Base-by-base conservation (phyloP, 2,888 invertebrate genomes). In the Oasisia sp. region DNA sequence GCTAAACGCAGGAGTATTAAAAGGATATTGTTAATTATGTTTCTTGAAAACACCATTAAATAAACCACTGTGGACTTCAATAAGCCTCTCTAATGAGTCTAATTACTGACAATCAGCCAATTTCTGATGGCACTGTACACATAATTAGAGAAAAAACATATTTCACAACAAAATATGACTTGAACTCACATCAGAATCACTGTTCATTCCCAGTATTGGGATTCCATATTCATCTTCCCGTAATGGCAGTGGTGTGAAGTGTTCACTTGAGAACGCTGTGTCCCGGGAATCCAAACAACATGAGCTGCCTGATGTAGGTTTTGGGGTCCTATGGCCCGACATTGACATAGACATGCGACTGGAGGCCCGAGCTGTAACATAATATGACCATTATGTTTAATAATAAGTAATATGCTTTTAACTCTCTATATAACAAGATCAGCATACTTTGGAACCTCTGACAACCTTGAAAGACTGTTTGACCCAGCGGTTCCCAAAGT, bases 211-310 rank as follows among this genome's bases (percentile, higher is more conserved):
- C 45, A 95, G 93, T 50, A 95, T 93, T 0, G 95, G 95, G 56
- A 96, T 95, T 9, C 96, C 96, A 94, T 95, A 95, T 91, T 95
- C 95, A 91, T 96, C 96, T 93, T 94, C 92, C 14, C 91, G 38
- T 4, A 91, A 91, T 27, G 93, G 93, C 27, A 32, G 90, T n/a
- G 93, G 92, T 4, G 92, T 89, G 91, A 89, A 74, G 44, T 91
- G 50, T 32, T 91, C 91, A 50, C 91, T 56, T 45, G 91, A 91
- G 56, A 91, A 91, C 0, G 91, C 91, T 38, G 91, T 50, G 32
- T 91, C 91, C 32, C 91, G 91, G 27, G 74, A 74, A 27, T 74
- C 74, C 74, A 74, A 74, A 74, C 74, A 27, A 74, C 27, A 74
- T 7, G 74, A 74, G 27, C 74, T 27, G 5, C 74, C 74, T 7